Base-by-base conservation (phyloP, 2,113 vertebrate species). In the Mormyrus iriodes region DNA sequence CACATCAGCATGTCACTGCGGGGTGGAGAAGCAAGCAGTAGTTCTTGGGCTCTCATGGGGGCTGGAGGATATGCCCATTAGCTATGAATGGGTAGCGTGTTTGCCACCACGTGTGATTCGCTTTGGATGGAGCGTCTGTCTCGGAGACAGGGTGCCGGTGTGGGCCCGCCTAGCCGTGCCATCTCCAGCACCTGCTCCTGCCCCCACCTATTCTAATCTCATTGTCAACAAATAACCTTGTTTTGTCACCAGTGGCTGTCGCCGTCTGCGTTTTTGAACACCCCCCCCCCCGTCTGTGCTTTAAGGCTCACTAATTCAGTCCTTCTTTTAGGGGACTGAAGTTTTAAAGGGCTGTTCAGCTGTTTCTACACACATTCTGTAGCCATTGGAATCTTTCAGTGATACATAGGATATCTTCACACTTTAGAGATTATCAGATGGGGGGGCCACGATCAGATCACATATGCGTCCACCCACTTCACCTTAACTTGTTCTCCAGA, bases 211-310 rank as follows among this genome's bases (percentile, higher is more conserved):
- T 53, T 15, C 52, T 10, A 13, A 27, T 65, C 61, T 53, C 51
- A 24, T 53, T 53, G 85, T 86, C 85, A 86, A 85, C 48, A 85
- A 27, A 27, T 49, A n/a, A 51, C 24, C 27, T 52, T 86, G 85
- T 86, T 86, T 86, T 86, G 85, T 21, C 51, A 53, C 49, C 48
- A 86, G n/a, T 86, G 85, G 49, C 51, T 86, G 51, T 52, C n/a
- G 6, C 48, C 48, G 48, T 48, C 79, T 84, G 79, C 42, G 44
- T 84, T 46, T 48, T 48, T 21, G 49, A 24, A n/a, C 51, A 27
- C 48, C 31, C 76, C 17, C 73, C 46, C 10, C 31, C 69, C 31
- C 42, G 39, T 84, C 39, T 84, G 39, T 24, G 79, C 79, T 53
- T 86, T 86, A 84, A 84, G 82, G 82, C 46, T 76, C 69, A 42